Conservation (phyloP, 2,113 vertebrate genomes). For the Catharus fuscescens region DNA sequence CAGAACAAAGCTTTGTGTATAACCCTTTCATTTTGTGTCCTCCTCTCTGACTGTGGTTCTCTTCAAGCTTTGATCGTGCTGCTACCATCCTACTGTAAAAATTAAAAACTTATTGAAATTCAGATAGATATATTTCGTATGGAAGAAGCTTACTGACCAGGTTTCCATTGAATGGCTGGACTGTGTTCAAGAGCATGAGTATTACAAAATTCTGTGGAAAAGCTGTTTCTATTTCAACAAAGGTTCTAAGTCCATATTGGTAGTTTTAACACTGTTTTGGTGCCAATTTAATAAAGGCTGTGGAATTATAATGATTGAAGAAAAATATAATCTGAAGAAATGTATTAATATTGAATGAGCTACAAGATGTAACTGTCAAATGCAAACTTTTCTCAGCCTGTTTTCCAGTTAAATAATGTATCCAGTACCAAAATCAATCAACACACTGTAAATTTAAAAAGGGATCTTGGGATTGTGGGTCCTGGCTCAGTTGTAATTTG, state of each 20-base stretch:
- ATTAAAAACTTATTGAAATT: background rate
- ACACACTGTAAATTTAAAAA: background rate
- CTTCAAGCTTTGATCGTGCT: background rate
- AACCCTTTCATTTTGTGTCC: background rate
- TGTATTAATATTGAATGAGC: background rate
- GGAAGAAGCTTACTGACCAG: background rate
- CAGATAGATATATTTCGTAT: background rate
- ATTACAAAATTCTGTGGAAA: background rate
- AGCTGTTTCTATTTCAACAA: background rate
- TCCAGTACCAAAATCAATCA: constrained; percentile 17
- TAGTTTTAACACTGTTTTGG: background rate
- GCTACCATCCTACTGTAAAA: background rate
- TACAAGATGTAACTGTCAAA: background rate
- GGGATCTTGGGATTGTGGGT: background rate
- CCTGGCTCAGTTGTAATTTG: background rate
- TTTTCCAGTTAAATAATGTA: constrained; percentile 9
- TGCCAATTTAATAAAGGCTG: background rate
- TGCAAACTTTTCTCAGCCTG: background rate
- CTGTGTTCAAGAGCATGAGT: background rate
- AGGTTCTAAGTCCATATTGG: background rate
- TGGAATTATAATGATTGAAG: background rate
- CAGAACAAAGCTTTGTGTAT: background rate
- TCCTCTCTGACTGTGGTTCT: background rate
- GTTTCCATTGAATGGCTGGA: background rate
- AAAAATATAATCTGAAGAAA: background rate